A percentile compares a stretch with the other conserved stretches of the same genome.
Conservation (phyloP, 2,113 vertebrate species). For the Rhagologus leucostigma region DNA sequence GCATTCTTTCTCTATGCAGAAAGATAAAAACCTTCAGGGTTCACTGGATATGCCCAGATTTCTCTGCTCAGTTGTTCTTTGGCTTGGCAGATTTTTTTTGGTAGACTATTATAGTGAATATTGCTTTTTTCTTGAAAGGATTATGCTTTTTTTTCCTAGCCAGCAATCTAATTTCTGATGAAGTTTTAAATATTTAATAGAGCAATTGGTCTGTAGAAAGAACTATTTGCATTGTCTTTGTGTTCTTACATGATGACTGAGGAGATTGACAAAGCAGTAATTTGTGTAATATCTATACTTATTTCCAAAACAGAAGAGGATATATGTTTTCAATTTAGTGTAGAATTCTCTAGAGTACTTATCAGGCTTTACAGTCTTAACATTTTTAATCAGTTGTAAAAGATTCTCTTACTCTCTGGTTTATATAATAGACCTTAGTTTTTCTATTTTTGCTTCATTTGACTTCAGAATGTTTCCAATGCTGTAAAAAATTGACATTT, state of each 20-base stretch:
- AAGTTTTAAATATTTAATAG: slow-evolving; percentile 23
- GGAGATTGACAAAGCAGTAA: background rate
- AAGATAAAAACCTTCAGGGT: background rate
- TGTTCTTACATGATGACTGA: background rate
- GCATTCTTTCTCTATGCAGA: background rate
- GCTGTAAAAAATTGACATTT: background rate
- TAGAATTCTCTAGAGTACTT: slow-evolving; percentile 7
- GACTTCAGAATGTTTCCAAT: background rate
- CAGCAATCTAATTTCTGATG: background rate
- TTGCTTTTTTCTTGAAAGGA: background rate
- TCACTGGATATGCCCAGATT: background rate
- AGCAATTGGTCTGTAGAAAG: background rate
- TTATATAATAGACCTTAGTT: slow-evolving; percentile 15
- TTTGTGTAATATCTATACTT: background rate
- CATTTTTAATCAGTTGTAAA: slow-evolving; percentile 36
- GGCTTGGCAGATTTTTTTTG: background rate
- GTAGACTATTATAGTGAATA: background rate
- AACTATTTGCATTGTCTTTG: background rate
- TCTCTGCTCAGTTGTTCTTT: background rate
- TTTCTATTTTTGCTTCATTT: slow-evolving; percentile 35
- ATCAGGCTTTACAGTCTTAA: slow-evolving; percentile 17
- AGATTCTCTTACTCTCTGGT: slow-evolving; percentile 24
- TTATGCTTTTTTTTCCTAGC: background rate
- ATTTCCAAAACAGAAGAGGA: slow-evolving; percentile 8
- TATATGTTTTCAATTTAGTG: slow-evolving; percentile 15